A percentile compares a stretch with the other conserved stretches of the same genome.
phyloP scores from a whole-genome alignment of 1,140 invertebrate genomes.

The Anastrepha obliqua region DNA sequence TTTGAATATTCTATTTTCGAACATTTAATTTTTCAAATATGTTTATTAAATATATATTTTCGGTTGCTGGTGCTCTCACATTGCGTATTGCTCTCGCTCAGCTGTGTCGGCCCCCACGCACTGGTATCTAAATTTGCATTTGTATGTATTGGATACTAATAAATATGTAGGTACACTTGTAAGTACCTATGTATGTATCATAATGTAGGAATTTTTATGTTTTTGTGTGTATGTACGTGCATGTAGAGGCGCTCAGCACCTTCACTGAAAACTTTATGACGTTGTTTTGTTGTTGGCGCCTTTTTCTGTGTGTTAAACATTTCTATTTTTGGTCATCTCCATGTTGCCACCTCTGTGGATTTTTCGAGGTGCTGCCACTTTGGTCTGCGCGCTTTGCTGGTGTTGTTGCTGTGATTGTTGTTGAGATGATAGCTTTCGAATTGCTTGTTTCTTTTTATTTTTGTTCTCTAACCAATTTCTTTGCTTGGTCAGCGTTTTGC shows the following conservation, averaged over 20 bases:
- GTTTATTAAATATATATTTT: conserved; percentile 29
- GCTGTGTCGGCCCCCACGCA: background rate
- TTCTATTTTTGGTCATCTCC: conserved; percentile 54
- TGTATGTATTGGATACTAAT: background rate
- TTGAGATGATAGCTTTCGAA: background rate
- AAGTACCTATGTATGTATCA: background rate
- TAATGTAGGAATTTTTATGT: conserved; percentile 6
- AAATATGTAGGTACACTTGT: background rate
- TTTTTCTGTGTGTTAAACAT: conserved; percentile 37
- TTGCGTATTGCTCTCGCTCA: conserved; percentile 11
- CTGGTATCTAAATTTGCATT: conserved; percentile 1
- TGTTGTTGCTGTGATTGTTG: background rate
- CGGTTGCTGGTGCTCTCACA: background rate
- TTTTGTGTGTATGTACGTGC: background rate
- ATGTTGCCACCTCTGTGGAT: conserved; percentile 7
- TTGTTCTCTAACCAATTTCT: background rate
- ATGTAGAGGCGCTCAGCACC: background rate
- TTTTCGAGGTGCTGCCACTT: conserved; percentile 26
- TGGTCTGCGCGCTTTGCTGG: background rate
- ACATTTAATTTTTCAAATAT: conserved; percentile 46
- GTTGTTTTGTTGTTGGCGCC: conserved; percentile 31
- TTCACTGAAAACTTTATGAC: background rate
- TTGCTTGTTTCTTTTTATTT: background rate
- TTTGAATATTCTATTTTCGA: conserved; percentile 47
- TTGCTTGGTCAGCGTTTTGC: background rate